Conservation (phyloP, 2,113 vertebrate species). For the Mirza zaza region DNA sequence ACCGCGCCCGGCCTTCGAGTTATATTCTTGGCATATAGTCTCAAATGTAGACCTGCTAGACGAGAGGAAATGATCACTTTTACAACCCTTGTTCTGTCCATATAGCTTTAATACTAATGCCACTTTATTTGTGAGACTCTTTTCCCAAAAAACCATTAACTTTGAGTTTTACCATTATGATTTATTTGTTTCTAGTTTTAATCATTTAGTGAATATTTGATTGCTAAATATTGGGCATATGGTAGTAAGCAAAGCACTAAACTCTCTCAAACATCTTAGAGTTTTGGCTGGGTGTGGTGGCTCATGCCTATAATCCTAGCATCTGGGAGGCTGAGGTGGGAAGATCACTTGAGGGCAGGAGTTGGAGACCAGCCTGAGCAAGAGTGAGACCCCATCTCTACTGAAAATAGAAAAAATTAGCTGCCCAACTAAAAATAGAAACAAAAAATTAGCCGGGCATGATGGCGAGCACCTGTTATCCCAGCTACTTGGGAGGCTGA, state of each 20-base stretch:
- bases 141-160: not conserved
- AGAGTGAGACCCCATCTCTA: too few species aligned
- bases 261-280: not conserved
- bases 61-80: not conserved
- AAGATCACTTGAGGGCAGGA: too few species aligned
- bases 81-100: not conserved
- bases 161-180: conserved; percentile 7
- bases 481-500: too few species aligned
- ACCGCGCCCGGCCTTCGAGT: too few species aligned
- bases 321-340: too few species aligned
- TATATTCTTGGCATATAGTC: not conserved
- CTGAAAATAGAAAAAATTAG: too few species aligned
- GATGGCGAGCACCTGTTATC: too few species aligned
- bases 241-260: not conserved
- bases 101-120: not conserved
- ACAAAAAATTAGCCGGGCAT: too few species aligned
- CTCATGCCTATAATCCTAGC: too few species aligned
- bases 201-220: conserved; percentile 24
- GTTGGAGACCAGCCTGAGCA: too few species aligned
- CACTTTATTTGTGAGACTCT: not conserved
- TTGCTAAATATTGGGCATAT: not conserved
- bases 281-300: not conserved
- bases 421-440: too few species aligned
- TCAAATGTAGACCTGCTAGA: not conserved
- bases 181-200: not conserved